Evolutionary conservation across 2,113 vertebrate genomes (phyloP), one percentile per base, ranked within the genome.

Genomic region (Nymphicus hollandicus): DNA sequence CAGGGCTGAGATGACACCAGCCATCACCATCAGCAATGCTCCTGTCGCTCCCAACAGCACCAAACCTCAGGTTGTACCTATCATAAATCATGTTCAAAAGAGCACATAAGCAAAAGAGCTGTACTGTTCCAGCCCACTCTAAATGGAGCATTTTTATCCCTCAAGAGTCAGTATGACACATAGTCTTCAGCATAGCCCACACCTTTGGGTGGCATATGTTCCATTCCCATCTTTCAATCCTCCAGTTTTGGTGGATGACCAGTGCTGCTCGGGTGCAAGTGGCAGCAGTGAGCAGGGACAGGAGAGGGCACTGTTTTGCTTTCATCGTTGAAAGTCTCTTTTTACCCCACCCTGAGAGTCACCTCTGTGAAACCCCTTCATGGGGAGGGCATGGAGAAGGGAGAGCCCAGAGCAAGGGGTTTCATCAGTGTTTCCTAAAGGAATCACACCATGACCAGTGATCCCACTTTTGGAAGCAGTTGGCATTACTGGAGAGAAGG

Each of bases 91-190:
- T 0, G 0, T 28, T 33, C 28, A 50, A 3, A 71, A 55, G 17
- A 16, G 43, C 84, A 68, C 6, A 1, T 31, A 31, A 11, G 4
- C 18, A 29, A 33, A 72, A 56, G 63, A 69, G 43, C 47, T 72
- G 68, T 13, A 10, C 39, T 65, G 25, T 63, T 74, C 53, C 61
- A 91, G n/a, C 50, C 37, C 49, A 10, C 33, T 63, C 46, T 1
- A 1, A 14, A 1, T 3, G 46, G 47, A 39, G 27, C 10, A 5
- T 35, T 86, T 86, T 88, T 72, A 22, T 39, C 20, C 63, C 49
- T 14, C 9, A 7, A 14, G 35, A 53, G 12, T 29, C 58, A 0
- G 0, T 23, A 22, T 77, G 55, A 37, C 19, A 11, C 6, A 1
- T 8, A 5, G 7, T 55, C 60, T 43, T 47, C 27, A 47, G 24